Conservation (phyloP, 2,888 invertebrate genomes). For the Platycheirus rosarum region DNA sequence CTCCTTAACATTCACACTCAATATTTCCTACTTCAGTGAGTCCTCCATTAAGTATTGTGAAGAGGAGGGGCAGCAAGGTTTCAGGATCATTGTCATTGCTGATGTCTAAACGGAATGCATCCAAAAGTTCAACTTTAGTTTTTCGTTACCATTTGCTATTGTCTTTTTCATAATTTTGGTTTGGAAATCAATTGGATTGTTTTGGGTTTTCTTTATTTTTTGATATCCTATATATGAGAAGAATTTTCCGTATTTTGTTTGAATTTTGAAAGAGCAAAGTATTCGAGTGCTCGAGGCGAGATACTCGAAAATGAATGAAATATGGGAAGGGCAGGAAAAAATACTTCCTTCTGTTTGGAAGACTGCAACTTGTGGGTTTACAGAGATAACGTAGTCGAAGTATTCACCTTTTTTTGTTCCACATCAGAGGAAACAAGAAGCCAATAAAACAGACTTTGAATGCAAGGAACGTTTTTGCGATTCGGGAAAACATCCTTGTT, state of each 20-base stretch:
- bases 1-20: conserved; percentile 46
- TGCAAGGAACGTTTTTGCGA: not conserved
- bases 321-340: not conserved
- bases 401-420: too few relatives aligned
- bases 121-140: conserved; percentile 47
- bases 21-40: conserved; percentile 39
- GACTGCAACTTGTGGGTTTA: not conserved
- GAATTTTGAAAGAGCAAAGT: not conserved
- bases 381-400: conserved; percentile 17
- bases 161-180: not conserved
- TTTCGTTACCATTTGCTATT: not conserved
- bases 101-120: conserved; percentile 42
- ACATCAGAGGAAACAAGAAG: conserved; percentile 2
- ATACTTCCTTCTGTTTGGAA: not conserved
- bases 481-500: too few relatives aligned
- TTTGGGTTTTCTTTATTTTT: conserved; percentile 5
- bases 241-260: not conserved
- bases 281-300: too few relatives aligned
- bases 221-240: conserved; percentile 1
- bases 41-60: not conserved
- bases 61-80: not conserved
- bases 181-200: not conserved
- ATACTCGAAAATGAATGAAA: too few relatives aligned
- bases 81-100: conserved; percentile 12
- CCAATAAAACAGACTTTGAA: not conserved